phyloP scores from a whole-genome alignment of 2,888 invertebrate species.

The Drosophila meridiana region DNA sequence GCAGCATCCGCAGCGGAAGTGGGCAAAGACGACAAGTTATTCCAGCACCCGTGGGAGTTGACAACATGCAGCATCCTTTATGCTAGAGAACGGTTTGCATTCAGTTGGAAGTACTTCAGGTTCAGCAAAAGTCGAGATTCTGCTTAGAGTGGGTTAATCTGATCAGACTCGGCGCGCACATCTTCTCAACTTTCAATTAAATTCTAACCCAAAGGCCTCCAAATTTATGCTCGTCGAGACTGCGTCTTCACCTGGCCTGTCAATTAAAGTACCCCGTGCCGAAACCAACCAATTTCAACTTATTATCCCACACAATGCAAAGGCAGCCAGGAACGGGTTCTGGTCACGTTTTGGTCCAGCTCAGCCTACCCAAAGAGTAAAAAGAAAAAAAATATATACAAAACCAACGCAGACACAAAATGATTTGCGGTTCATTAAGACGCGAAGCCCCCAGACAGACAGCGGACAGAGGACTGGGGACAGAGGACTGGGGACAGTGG shows the following conservation, averaged over 20 bases:
- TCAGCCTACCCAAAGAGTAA: slow-evolving; percentile 36
- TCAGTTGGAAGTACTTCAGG: background rate
- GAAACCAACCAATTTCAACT: slow-evolving; percentile 62
- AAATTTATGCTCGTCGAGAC: slow-evolving; percentile 27
- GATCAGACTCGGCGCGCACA: slow-evolving; percentile 4
- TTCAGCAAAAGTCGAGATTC: background rate
- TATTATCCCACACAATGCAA: slow-evolving; percentile 72
- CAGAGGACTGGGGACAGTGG: slow-evolving; percentile 7
- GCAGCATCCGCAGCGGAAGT: slow-evolving; percentile 70
- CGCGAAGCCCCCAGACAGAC: slow-evolving; percentile 54
- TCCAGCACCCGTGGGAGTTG: slow-evolving; percentile 47
- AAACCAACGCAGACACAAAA: slow-evolving; percentile 74
- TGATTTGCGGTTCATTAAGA: slow-evolving; percentile 83
- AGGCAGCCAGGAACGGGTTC: slow-evolving; percentile 58
- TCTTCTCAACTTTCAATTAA: slow-evolving; percentile 48
- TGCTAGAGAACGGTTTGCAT: background rate
- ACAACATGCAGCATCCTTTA: slow-evolving; percentile 14
- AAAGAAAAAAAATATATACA: slow-evolving; percentile 3
- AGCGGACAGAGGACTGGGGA: slow-evolving; percentile 19
- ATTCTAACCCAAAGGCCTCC: slow-evolving; percentile 25
- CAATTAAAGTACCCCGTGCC: slow-evolving; percentile 61
- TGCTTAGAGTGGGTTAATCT: slow-evolving; percentile 4
- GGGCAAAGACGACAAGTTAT: slow-evolving; percentile 44
- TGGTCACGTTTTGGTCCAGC: slow-evolving; percentile 42
- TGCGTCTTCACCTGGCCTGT: slow-evolving; percentile 42